Evolutionary conservation across 2,888 invertebrate species (phyloP).

Genomic region (Onthophagus sagittarius): DNA sequence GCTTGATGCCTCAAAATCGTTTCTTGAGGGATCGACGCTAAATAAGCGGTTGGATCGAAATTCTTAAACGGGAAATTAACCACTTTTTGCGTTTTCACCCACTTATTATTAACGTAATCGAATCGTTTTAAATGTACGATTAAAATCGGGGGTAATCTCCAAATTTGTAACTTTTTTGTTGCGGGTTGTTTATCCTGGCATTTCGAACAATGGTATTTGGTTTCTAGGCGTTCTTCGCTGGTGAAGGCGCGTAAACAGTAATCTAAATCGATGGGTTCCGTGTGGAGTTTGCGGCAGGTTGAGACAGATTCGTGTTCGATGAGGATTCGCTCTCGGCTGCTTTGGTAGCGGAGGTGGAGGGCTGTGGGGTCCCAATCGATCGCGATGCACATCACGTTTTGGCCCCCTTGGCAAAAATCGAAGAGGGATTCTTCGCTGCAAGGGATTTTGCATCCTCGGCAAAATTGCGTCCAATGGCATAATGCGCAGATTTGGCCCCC

Average conservation of each 20-base stretch:
- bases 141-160: constrained; percentile 85
- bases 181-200: constrained; percentile 83
- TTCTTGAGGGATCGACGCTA: constrained; percentile 77
- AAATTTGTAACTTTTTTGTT: constrained; percentile 86
- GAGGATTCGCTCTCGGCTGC: constrained; percentile 56
- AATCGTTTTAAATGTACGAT: constrained; percentile 86
- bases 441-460: constrained; percentile 80
- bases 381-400: constrained; percentile 58
- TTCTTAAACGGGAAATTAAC: constrained; percentile 84
- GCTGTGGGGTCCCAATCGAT: constrained; percentile 96
- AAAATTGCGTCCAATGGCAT: constrained; percentile 79
- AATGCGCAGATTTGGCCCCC: constrained; percentile 71
- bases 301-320: constrained; percentile 73
- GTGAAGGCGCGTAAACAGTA: constrained; percentile 87
- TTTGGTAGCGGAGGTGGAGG: constrained; percentile 72
- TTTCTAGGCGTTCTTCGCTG: constrained; percentile 78
- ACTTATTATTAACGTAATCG: constrained; percentile 84
- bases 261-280: constrained; percentile 79
- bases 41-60: constrained; percentile 82
- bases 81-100: constrained; percentile 93
- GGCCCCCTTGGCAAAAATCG: constrained; percentile 37
- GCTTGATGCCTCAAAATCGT: constrained; percentile 67
- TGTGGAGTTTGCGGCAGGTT: constrained; percentile 65
- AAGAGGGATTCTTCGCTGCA: constrained; percentile 58
- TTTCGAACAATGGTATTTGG: constrained; percentile 79